These are phyloP conservation scores for Macroteleia sp. DNA, from an alignment of 2,888 invertebrate species.

Conservation along the genomic window DNA sequence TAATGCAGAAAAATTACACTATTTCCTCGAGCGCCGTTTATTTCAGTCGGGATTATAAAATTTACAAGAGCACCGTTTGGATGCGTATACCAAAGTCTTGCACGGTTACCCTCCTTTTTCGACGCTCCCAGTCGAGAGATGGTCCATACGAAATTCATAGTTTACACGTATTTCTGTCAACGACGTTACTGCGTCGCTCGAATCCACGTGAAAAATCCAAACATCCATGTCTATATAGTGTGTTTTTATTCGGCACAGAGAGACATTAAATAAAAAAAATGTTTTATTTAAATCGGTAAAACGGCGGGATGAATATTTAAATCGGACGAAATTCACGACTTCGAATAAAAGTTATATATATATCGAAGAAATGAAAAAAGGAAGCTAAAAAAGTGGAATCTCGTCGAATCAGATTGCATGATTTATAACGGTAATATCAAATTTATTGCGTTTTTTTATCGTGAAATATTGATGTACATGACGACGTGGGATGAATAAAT, in stretches of 20 bases:
- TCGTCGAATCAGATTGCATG: too few relatives aligned
- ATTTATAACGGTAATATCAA: too few relatives aligned
- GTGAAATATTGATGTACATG: too few relatives aligned
- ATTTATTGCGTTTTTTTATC: too few relatives aligned
- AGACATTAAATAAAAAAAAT: slow-evolving; percentile 44
- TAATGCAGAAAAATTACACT: slow-evolving; percentile 33
- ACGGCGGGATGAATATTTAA: slow-evolving; percentile 36
- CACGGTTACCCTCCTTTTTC: slow-evolving; percentile 36
- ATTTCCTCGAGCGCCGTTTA: slow-evolving; percentile 28
- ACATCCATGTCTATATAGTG: slow-evolving; percentile 13
- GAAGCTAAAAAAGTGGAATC: slow-evolving; percentile 2
- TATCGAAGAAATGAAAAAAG: neutral
- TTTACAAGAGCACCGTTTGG: slow-evolving; percentile 28
- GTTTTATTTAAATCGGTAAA: slow-evolving; percentile 38
- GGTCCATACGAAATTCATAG: slow-evolving; percentile 57
- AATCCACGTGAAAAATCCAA: slow-evolving; percentile 30
- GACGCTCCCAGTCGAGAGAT: slow-evolving; percentile 31
- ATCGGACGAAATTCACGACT: slow-evolving; percentile 13
- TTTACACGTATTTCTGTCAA: slow-evolving; percentile 59
- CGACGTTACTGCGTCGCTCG: slow-evolving; percentile 13
- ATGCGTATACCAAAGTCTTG: slow-evolving; percentile 30
- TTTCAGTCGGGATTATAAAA: slow-evolving; percentile 47
- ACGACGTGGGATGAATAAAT: too few relatives aligned
- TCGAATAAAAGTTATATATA: too few relatives aligned
- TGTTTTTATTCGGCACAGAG: slow-evolving; percentile 20